Conservation (phyloP, 2,888 invertebrate species). For the Himalopsyche kuldschensis region DNA sequence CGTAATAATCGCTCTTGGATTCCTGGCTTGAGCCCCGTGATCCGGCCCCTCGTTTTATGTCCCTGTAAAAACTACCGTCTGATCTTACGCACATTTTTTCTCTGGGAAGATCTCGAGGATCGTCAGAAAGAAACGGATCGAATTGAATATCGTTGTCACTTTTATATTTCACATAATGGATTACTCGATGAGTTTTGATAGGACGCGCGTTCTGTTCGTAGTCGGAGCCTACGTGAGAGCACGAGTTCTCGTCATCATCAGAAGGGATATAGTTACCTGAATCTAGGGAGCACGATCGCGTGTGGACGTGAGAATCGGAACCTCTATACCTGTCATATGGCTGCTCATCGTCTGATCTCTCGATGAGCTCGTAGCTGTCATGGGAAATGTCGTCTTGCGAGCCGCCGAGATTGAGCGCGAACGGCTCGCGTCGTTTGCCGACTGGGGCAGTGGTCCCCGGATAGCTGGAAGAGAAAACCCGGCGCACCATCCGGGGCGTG, state of each 20-base stretch:
- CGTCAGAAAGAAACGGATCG: conserved; percentile 78
- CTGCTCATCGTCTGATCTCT: conserved; percentile 70
- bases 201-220: conserved; percentile 59
- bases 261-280: conserved; percentile 78
- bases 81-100: conserved; percentile 73
- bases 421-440: conserved; percentile 67
- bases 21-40: conserved; percentile 72
- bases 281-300: conserved; percentile 73
- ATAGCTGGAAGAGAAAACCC: conserved; percentile 84
- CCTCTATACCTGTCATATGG: conserved; percentile 49
- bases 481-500: conserved; percentile 64
- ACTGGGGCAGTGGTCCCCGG: conserved; percentile 74
- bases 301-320: conserved; percentile 51
- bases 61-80: conserved; percentile 73
- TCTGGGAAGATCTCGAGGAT: conserved; percentile 72
- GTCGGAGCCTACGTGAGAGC: conserved; percentile 59
- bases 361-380: conserved; percentile 84
- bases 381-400: conserved; percentile 87
- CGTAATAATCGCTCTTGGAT: conserved; percentile 70
- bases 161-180: conserved; percentile 56
- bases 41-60: conserved; percentile 64
- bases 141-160: conserved; percentile 71
- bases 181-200: conserved; percentile 46
- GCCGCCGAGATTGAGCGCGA: conserved; percentile 66
- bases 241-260: conserved; percentile 67